A percentile compares a stretch with the other conserved stretches of the same genome.
Evolutionary conservation across 2,888 invertebrate genomes (phyloP).

Genomic region (Amphipyra tragopoginis): DNA sequence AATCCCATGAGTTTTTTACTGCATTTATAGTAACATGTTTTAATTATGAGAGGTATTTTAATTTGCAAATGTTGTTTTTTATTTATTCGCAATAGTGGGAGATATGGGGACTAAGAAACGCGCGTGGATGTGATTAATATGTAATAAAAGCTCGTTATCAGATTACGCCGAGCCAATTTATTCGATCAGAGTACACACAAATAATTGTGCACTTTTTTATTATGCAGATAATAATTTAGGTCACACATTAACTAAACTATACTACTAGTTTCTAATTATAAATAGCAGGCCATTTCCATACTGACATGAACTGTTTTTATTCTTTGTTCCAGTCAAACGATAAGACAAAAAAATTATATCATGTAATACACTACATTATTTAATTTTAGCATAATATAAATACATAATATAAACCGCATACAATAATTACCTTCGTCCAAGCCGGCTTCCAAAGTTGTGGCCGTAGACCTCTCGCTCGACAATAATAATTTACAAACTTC

Average conservation of each 20-base stretch:
- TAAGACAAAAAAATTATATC: background rate
- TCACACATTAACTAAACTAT: slow-evolving; percentile 16
- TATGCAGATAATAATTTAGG: slow-evolving; percentile 33
- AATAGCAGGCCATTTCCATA: slow-evolving; percentile 28
- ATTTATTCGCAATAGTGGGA: too few species aligned
- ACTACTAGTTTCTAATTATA: slow-evolving; percentile 15
- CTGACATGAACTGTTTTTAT: slow-evolving; percentile 17
- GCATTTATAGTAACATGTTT: too few species aligned
- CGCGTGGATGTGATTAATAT: background rate
- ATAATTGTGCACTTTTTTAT: slow-evolving; percentile 15
- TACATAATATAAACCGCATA: slow-evolving; percentile 8
- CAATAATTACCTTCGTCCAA: slow-evolving; percentile 32
- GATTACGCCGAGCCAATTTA: slow-evolving; percentile 12
- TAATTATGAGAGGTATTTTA: too few species aligned
- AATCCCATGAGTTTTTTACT: too few species aligned
- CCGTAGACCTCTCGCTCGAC: slow-evolving; percentile 12
- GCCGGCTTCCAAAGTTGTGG: slow-evolving; percentile 26
- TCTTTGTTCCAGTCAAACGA: background rate
- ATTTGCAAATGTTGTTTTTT: too few species aligned
- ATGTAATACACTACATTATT: background rate
- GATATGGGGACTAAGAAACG: too few species aligned
- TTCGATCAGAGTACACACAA: slow-evolving; percentile 9
- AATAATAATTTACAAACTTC: slow-evolving; percentile 9
- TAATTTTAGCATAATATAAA: background rate
- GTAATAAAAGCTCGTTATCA: slow-evolving; percentile 11